Evolutionary conservation across 2,797 vertebrate genomes (phyloP), one percentile per base, ranked within the genome.

Genomic region (Spinus olivaceus): DNA sequence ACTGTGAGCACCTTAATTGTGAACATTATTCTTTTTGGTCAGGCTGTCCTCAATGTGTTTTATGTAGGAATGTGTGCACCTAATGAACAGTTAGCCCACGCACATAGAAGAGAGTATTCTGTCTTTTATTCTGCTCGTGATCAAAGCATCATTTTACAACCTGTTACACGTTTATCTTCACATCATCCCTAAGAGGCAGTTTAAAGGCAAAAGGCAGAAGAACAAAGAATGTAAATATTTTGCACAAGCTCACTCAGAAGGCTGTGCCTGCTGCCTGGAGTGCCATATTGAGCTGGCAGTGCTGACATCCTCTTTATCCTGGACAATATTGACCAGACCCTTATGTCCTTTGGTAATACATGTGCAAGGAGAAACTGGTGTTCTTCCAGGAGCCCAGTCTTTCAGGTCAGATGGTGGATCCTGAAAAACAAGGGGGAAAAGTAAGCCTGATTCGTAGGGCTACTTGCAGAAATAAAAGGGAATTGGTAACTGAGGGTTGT

Each of bases 191-290:
- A 54, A 65, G 61, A 91, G 69, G 61, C 76, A 81, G 32, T 91
- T 83, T 83, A 42, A 69, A 81, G 87, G 61, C 72, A 91, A 89
- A 92, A 86, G 42, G 60, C 18, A 88, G 50, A 82, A 79, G 78
- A 91, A 24, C 42, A 89, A 63, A 74, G 76, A 83, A 61, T 10
- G 4, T 42, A 59, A 82, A 51, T 88, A 44, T 57, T 85, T 83
- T 72, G 39, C 28, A 57, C 24, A n/a, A 71, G n/a, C 46, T 89
- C 20, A 21, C n/a, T 22, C 61, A 67, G 57, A 54, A 70, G n/a
- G 25, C 67, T 37, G 14, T 63, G 12, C 14, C 56, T 90, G 81
- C 87, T 60, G 32, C 49, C 41, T 67, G 72, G 11, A n/a, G 47
- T 88, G 46, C 79, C 17, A 3, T 5, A 24, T 20, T 23, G 61